Percentiles rank a stretch among this genome's conserved stretches.
Evolutionary conservation across 2,797 vertebrate species (phyloP).

Genomic region (Enoplosus armatus): DNA sequence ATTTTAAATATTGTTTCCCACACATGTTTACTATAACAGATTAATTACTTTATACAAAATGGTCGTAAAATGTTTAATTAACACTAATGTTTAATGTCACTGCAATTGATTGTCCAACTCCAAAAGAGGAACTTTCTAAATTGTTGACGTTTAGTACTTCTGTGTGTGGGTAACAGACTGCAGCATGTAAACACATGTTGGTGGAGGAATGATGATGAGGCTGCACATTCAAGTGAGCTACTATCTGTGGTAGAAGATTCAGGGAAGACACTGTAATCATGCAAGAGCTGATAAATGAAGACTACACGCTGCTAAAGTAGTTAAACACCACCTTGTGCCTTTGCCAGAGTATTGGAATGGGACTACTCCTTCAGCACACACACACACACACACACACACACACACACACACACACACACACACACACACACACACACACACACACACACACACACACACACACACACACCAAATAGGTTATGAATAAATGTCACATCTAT

Average conservation of each 20-base stretch:
- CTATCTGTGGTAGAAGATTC: conserved; percentile 49
- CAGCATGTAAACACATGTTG: conserved; percentile 81
- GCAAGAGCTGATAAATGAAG: conserved; percentile 69
- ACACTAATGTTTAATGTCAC: background rate
- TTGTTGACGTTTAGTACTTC: conserved; percentile 35
- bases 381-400: conserved; percentile 23
- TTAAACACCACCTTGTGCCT: conserved; percentile 63
- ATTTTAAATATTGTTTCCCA: background rate
- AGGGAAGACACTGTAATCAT: conserved; percentile 70
- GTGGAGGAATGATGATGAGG: conserved; percentile 70
- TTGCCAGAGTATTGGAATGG: conserved; percentile 33
- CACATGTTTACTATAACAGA: background rate
- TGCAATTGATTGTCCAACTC: background rate
- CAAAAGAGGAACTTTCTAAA: conserved; percentile 32
- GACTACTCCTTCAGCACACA: conserved; percentile 12
- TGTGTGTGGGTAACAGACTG: conserved; percentile 47
- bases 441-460: conserved; percentile 20
- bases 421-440: conserved; percentile 16
- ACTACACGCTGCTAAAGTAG: conserved; percentile 56
- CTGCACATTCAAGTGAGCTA: conserved; percentile 50
- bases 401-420: conserved; percentile 12
- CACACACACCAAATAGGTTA: conserved; percentile 10
- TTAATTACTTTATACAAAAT: background rate
- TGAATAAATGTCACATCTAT: conserved; percentile 52
- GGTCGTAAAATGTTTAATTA: background rate